Evolutionary conservation across 2,888 invertebrate species (phyloP), one percentile per base, ranked within the genome.

Genomic region (Amphipoea lucens): DNA sequence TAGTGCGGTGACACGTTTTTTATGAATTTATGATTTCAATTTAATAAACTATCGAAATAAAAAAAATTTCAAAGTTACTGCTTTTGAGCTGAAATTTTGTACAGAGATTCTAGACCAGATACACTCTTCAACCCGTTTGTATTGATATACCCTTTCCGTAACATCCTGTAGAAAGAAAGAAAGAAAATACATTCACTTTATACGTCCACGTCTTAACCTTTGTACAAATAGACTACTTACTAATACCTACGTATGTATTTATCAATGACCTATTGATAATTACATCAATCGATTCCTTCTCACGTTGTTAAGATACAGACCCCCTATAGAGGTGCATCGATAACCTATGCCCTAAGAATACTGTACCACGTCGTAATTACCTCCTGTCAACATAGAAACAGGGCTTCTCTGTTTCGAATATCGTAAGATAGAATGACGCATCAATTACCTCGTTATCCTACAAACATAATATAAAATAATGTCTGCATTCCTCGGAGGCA

Each of bases 241-340:
- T 45, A 45, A n/a, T 40, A 40, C 9, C 17, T 40, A 40, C 4
- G n/a, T 74, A 17, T 12, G 40, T 74, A 17, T 23, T 5, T 40
- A 51, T 66, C 40, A 74, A 36, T 51, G 5, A 54, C 36, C 23
- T 68, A 63, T 82, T 0, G 45, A 68, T 48, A 67, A 36, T 48
- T 29, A 12, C 63, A 57, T 57, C 29, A 78, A 69, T 83, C 29
- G 62, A 71, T 71, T 48, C 40, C 36, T 67, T 78, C 70, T 84
- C 29, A 66, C 67, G 84, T 87, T 74, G 65, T 76, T 57, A 1
- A 75, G 29, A 65, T 23, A 85, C 40, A 87, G 85, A 79, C 85
- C 77, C 87, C 85, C 77, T 77, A 84, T 40, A 81, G 82, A 70
- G n/a, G 5, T 65, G 2, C 6, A 9, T 45, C 4, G 89, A 88